Base-by-base conservation (phyloP, 30 jellyfish, hydroid and myxozoan genomes). In the Pseudorhiza aurosa region DNA sequence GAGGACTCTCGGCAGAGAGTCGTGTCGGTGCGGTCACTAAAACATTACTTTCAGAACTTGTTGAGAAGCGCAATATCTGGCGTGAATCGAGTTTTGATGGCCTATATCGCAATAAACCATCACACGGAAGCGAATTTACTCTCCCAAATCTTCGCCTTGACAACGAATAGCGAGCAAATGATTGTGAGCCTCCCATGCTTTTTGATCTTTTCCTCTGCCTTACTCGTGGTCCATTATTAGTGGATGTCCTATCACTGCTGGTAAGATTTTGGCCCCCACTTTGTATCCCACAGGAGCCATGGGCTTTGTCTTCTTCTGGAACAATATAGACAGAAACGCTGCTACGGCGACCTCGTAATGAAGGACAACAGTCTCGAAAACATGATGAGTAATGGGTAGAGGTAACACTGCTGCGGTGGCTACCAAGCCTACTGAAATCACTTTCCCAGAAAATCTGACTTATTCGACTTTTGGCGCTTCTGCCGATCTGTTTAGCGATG, bases 401-500 rank as follows among this genome's bases (percentile, higher is more conserved):
- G 6, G 90, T 30, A 15, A 78, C 3, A 44, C 90, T 78, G 37
- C 75, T 64, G 7, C 72, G 82, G 14, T 78, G 81, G 51, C 90
- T 78, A 6, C 82, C 58, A 22, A 22, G 27, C 4, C 62, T 24
- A 28, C 82, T 75, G 1, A 78, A 44, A 19, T 78, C 90, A 45
- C 49, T 62, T 18, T 78, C 90, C 90, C 90, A 78, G 44, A 78
- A 78, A 9, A 78, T 24, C 44, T 78, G 90, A 37, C 82, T 78
- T 1, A 78, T 32, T 5, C 88, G 67, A 21, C 80, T 58, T 33
- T 76, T 76, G 68, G 88, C 74, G 33, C 88, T 76, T 31, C 80
- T 76, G 28, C 60, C 37, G n/a, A 46, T 22, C 6, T 32, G 74
- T 36, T 58, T 55, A 5, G 58, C 50, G 6, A 21, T 28, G 82